Evolutionary conservation across 1,140 invertebrate genomes (phyloP), one percentile per base, ranked within the genome.

Genomic region (Lasioglossum albipes): DNA sequence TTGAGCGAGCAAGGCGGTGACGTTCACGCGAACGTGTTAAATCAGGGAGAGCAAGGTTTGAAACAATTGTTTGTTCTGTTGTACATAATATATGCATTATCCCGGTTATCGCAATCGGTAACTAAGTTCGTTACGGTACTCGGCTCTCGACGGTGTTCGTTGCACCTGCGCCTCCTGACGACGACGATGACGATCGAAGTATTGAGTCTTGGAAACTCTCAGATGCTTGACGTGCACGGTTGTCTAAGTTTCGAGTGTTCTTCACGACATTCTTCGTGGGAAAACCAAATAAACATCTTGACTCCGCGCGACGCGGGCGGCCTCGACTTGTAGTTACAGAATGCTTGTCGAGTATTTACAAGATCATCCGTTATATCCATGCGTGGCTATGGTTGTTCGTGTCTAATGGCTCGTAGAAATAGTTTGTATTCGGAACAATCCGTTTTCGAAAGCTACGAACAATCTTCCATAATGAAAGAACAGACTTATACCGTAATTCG

Each of bases 261-360:
- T 90, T 84, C 79, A 87, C 75, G 77, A 87, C 87, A 90, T 91
- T 91, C 88, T 87, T 87, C 90, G 89, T 91, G 91, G 91, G 89
- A 92, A 92, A 91, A 82, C 85, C 91, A 92, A 92, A 92, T 89
- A 92, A 91, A 92, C 89, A 91, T 89, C 87, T 91, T 83, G 86
- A 89, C 80, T 80, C 82, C 79, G 81, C 79, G 81, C 81, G 70
- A 84, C 78, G 81, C 81, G 85, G 85, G 82, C 81, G 83, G 84
- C 85, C 84, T 81, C 81, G 78, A 84, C 82, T 78, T 84, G 85
- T 81, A 84, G 77, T 74, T 71, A 86, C 61, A 61, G 42, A 81
- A 84, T 78, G 72, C 76, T 74, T 71, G 59, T 68, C 54, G 80
- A 87, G 83, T 73, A 76, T 87, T 74, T 36, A 73, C 75, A 59